phyloP scores from a whole-genome alignment of 2,888 invertebrate species.

The Pecten maximus region DNA sequence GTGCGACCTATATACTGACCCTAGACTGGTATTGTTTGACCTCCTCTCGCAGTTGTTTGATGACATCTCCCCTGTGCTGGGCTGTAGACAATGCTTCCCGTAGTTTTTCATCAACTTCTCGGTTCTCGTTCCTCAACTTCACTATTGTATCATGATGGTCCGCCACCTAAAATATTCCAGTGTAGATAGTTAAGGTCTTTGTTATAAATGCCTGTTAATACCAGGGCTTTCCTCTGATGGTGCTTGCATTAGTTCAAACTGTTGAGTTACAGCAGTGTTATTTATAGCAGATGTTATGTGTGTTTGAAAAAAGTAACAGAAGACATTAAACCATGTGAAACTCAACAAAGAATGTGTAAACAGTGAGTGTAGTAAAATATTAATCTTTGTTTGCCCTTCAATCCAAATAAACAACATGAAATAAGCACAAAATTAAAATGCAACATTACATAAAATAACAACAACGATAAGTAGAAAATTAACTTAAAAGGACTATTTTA shows the following conservation, averaged over 20 bases:
- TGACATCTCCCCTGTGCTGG: slow-evolving; percentile 77
- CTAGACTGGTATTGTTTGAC: slow-evolving; percentile 69
- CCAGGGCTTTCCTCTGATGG: neutral
- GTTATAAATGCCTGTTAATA: neutral
- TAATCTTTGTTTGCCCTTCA: neutral
- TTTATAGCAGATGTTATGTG: neutral
- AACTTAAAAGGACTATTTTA: too few relatives aligned
- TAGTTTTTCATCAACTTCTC: slow-evolving; percentile 78
- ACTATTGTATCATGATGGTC: slow-evolving; percentile 78
- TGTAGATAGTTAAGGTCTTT: neutral
- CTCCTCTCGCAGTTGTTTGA: slow-evolving; percentile 78
- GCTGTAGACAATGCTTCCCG: slow-evolving; percentile 75
- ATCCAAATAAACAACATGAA: neutral
- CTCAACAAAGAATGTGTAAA: neutral
- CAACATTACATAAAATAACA: neutral
- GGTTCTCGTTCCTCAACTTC: slow-evolving; percentile 74
- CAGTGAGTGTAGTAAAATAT: neutral
- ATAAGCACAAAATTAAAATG: neutral
- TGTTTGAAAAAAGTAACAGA: neutral
- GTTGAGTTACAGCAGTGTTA: neutral
- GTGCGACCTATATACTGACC: slow-evolving; percentile 53
- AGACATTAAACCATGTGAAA: neutral
- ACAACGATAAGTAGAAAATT: too few relatives aligned
- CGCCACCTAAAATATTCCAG: slow-evolving; percentile 69
- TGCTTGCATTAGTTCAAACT: neutral